These are phyloP conservation scores for Amblyornis subalaris DNA, from an alignment of 2,113 vertebrate genomes.

Conservation along the genomic window DNA sequence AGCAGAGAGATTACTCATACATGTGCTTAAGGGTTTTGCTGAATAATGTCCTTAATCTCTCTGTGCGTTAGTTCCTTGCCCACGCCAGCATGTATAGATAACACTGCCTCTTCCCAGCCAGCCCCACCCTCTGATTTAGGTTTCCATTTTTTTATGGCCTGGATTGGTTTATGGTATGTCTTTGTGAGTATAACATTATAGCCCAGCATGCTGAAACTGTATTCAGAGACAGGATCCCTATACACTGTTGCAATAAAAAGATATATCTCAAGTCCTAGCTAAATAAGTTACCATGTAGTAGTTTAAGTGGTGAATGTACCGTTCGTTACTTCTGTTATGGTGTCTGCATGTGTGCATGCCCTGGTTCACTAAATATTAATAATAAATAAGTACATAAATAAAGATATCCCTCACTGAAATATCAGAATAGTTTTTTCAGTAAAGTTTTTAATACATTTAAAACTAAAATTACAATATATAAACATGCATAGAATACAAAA, in stretches of 20 bases:
- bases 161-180: background rate
- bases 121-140: background rate
- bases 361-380: background rate
- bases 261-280: background rate
- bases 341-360: fast-evolving
- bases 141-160: background rate
- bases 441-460: background rate
- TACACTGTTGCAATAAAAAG: background rate
- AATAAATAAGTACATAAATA: too few relatives aligned
- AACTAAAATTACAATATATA: background rate
- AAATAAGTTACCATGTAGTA: background rate
- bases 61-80: background rate
- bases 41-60: background rate
- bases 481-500: background rate
- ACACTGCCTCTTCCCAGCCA: background rate
- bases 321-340: background rate
- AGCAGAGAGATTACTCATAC: background rate
- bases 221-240: background rate
- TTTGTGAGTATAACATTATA: background rate
- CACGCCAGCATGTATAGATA: background rate
- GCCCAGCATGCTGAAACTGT: background rate
- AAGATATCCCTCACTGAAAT: background rate
- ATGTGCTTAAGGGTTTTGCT: constrained; percentile 11
- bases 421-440: background rate
- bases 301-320: background rate